These are phyloP conservation scores for Anguilla pacifica DNA, from an alignment of 2,797 vertebrate species.

Conservation along the genomic window DNA sequence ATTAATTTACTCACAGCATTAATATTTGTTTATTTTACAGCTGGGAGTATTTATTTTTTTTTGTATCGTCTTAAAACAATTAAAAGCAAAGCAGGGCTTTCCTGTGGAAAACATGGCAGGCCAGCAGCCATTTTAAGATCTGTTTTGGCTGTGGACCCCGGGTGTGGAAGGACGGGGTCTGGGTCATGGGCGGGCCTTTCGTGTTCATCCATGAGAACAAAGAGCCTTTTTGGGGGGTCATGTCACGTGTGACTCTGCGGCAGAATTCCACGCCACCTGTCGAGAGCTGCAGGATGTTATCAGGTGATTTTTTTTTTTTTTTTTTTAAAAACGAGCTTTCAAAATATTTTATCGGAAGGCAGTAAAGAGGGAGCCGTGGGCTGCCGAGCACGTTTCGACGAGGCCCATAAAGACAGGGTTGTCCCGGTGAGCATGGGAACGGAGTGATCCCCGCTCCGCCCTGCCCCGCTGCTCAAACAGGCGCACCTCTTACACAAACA, in stretches of 20 bases:
- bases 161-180: not conserved
- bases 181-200: not conserved
- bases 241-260: not conserved
- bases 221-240: not conserved
- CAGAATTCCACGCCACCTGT: not conserved
- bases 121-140: not conserved
- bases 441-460: not conserved
- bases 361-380: not conserved
- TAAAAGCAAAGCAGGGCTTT: not conserved
- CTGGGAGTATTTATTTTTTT: not conserved
- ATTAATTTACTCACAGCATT: not conserved
- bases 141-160: not conserved
- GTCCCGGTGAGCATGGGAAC: not conserved
- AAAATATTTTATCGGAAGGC: conserved; percentile 9
- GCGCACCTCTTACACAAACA: not conserved
- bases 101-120: not conserved
- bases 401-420: not conserved
- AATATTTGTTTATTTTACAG: not conserved
- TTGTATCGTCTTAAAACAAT: not conserved
- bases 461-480: not conserved
- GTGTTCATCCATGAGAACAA: not conserved
- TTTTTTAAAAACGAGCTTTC: not conserved
- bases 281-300: not conserved
- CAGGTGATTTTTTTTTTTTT: not conserved
- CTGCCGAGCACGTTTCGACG: not conserved